These are phyloP conservation scores for Gopherus evgoodei DNA, from an alignment of 2,113 vertebrate genomes.

Conservation along the genomic window DNA sequence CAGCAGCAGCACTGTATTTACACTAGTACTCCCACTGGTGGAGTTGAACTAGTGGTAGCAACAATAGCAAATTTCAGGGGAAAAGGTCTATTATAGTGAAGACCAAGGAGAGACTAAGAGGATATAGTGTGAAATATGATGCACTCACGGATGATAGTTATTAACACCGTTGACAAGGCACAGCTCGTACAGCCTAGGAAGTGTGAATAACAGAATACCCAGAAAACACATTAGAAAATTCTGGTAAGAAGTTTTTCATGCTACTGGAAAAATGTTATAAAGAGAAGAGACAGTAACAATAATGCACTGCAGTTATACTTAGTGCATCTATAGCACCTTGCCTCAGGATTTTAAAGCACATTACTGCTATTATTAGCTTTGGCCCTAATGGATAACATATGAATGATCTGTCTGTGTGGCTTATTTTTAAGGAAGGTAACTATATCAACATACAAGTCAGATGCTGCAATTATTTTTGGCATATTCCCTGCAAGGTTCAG, in stretches of 20 bases:
- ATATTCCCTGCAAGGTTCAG: neutral
- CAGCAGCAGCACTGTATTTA: neutral
- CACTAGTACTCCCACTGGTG: neutral
- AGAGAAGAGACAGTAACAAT: slow-evolving; percentile 59
- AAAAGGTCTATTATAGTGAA: neutral
- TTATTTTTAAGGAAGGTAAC: slow-evolving; percentile 54
- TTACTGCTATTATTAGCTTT: slow-evolving; percentile 73
- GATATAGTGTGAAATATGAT: neutral
- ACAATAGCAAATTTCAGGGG: neutral
- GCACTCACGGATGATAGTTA: slow-evolving; percentile 29
- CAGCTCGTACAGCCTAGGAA: slow-evolving; percentile 32
- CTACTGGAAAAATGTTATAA: slow-evolving; percentile 62
- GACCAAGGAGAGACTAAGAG: neutral
- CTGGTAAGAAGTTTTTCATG: slow-evolving; percentile 49
- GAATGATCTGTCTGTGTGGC: slow-evolving; percentile 65
- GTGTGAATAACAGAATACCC: slow-evolving; percentile 51
- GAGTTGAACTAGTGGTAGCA: neutral
- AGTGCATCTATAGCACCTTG: slow-evolving; percentile 68
- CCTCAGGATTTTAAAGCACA: slow-evolving; percentile 60
- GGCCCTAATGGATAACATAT: slow-evolving; percentile 64
- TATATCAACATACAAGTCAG: slow-evolving; percentile 39
- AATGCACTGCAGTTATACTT: slow-evolving; percentile 71
- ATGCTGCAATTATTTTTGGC: neutral
- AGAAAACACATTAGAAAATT: slow-evolving; percentile 55
- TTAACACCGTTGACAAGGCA: slow-evolving; percentile 23